These are phyloP conservation scores for Nematopogon swammerdamellus DNA, from an alignment of 2,888 invertebrate species.

Conservation along the genomic window DNA sequence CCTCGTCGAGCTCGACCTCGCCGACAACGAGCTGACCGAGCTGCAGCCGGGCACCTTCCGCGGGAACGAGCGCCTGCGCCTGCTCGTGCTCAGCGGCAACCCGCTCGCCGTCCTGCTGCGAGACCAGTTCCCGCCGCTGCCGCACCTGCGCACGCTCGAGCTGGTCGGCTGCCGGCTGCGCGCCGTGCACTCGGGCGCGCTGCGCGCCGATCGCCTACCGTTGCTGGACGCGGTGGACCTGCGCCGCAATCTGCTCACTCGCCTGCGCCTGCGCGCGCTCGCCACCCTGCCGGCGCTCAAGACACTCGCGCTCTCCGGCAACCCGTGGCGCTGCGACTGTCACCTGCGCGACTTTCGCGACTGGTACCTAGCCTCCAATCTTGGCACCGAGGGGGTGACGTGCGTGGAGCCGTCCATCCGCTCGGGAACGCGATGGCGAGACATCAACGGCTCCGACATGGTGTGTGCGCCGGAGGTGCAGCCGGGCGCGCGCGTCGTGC, in stretches of 20 bases:
- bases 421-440: constrained; percentile 72
- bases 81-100: constrained; percentile 78
- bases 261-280: constrained; percentile 55
- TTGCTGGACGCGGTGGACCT: constrained; percentile 75
- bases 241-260: constrained; percentile 74
- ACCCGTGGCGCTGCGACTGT: constrained; percentile 91
- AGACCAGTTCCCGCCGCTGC: constrained; percentile 78
- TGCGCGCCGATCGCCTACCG: constrained; percentile 61
- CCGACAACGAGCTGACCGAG: constrained; percentile 72
- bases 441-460: constrained; percentile 70
- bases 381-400: constrained; percentile 70
- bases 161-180: constrained; percentile 76
- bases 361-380: constrained; percentile 78
- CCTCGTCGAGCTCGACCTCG: constrained; percentile 82
- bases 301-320: constrained; percentile 76
- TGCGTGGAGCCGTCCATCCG: constrained; percentile 71
- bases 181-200: constrained; percentile 72
- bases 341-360: constrained; percentile 77
- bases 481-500: constrained; percentile 56
- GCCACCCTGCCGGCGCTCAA: constrained; percentile 74
- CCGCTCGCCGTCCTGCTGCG: constrained; percentile 69
- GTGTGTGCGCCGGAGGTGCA: constrained; percentile 77
- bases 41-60: constrained; percentile 77
- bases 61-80: constrained; percentile 78
- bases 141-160: constrained; percentile 76